These are phyloP conservation scores for Nebria salina DNA, from an alignment of 2,888 invertebrate species.

Conservation along the genomic window DNA sequence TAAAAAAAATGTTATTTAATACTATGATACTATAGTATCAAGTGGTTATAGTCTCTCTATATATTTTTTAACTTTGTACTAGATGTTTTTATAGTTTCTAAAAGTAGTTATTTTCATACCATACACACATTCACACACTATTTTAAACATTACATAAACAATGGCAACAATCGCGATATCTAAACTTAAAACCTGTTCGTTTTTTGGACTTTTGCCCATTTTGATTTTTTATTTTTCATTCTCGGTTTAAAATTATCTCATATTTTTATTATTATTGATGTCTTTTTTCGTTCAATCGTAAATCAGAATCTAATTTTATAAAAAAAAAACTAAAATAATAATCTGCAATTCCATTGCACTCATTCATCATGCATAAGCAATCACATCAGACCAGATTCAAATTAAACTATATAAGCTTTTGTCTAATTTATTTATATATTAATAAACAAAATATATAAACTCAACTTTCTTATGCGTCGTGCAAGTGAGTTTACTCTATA, in stretches of 20 bases:
- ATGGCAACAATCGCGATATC: slow-evolving; percentile 34
- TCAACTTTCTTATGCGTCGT: neutral
- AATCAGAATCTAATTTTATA: neutral
- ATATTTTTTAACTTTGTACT: neutral
- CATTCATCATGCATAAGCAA: neutral
- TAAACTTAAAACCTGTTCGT: slow-evolving; percentile 28
- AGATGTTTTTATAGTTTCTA: neutral
- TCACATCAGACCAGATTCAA: neutral
- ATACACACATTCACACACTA: neutral
- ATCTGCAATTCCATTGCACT: neutral
- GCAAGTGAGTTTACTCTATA: neutral
- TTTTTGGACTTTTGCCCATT: slow-evolving; percentile 34
- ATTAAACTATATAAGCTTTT: neutral
- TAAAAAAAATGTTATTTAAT: too few relatives aligned
- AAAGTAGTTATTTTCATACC: neutral
- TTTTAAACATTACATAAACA: slow-evolving; percentile 36
- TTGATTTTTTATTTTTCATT: slow-evolving; percentile 26
- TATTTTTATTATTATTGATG: slow-evolving; percentile 28
- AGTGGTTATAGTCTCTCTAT: neutral
- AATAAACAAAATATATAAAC: neutral
- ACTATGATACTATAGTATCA: too few relatives aligned
- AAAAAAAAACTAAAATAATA: neutral
- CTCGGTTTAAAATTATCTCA: slow-evolving; percentile 28
- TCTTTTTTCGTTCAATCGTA: slow-evolving; percentile 19
- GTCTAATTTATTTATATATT: neutral